Evolutionary conservation across 2,113 vertebrate species (phyloP), one percentile per base, ranked within the genome.

Genomic region (Camelus dromedarius): DNA sequence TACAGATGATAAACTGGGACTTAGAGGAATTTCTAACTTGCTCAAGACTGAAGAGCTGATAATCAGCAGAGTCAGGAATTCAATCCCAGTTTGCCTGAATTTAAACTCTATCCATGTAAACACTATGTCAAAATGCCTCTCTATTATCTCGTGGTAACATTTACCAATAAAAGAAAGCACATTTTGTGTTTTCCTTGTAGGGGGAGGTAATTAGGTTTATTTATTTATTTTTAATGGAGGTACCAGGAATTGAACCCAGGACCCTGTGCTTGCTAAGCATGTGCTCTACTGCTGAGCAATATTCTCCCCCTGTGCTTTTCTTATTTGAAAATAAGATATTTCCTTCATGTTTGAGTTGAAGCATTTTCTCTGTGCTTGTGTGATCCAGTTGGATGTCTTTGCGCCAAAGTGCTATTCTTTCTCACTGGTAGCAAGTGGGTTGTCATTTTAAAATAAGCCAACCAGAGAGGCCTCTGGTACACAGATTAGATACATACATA

Each of bases 341-440:
- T 96, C 82, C n/a, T 76, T 64, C 9, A 70, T 48, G 54, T 42
- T 22, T 84, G 77, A 92, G 30, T 83, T 80, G 28, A 82, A 84
- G 32, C 20, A 84, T 24, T 92, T 77, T 76, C 3, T 54, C n/a
- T 46, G n/a, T 50, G 22, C 22, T 20, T 1, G 2, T 54, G 66
- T 1, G 22, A 86, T 52, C 28, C 20, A 52, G 4, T 1, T 19
- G 38, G 22, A 69, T 67, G 28, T 60, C 50, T 66, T 89, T 60
- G 84, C 32, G 22, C 42, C 11, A 24, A 70, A 24, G 32, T 73
- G 70, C 28, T 67, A 12, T 16, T 2, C 48, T 52, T 73, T 89
- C 26, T 58, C 50, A n/a, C 1, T 56, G 64, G 50, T 38, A 66
- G 69, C 13, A 90, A 42, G n/a, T 42, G 85, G 15, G 10, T 35